phyloP scores from a whole-genome alignment of 1,140 invertebrate species.

The Ridgeia piscesae region DNA sequence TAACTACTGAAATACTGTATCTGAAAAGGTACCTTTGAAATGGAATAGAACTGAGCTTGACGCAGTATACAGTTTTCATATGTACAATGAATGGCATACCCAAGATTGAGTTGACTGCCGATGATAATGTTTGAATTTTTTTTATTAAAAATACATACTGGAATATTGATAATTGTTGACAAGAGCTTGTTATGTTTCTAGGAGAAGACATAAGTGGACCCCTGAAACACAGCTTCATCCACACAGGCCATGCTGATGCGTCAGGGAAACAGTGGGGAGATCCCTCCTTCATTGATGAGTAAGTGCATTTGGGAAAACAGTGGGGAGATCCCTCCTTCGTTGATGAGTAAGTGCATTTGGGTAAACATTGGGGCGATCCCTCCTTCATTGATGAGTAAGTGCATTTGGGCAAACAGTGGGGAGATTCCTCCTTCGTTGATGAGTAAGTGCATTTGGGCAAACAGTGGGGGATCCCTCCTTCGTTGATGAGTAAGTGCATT shows the following conservation, averaged over 20 bases:
- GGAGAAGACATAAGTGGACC: slow-evolving; percentile 55
- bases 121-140: neutral
- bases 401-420: neutral
- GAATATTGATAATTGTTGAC: neutral
- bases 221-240: slow-evolving; percentile 82
- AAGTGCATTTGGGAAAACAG: slow-evolving; percentile 31
- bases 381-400: neutral
- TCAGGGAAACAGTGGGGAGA: slow-evolving; percentile 79
- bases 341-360: neutral
- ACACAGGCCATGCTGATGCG: slow-evolving; percentile 67
- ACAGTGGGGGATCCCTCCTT: neutral
- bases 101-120: too few relatives aligned
- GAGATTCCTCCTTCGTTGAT: neutral
- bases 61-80: too few relatives aligned
- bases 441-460: neutral
- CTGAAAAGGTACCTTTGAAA: too few relatives aligned
- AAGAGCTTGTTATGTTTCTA: slow-evolving; percentile 19
- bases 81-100: too few relatives aligned
- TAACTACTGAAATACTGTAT: too few relatives aligned
- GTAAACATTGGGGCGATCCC: neutral
- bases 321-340: neutral
- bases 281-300: slow-evolving; percentile 76
- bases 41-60: too few relatives aligned
- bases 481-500: neutral
- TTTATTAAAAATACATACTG: too few relatives aligned